Base-by-base conservation (phyloP, 1,140 invertebrate species). In the Drosophila ficusphila region DNA sequence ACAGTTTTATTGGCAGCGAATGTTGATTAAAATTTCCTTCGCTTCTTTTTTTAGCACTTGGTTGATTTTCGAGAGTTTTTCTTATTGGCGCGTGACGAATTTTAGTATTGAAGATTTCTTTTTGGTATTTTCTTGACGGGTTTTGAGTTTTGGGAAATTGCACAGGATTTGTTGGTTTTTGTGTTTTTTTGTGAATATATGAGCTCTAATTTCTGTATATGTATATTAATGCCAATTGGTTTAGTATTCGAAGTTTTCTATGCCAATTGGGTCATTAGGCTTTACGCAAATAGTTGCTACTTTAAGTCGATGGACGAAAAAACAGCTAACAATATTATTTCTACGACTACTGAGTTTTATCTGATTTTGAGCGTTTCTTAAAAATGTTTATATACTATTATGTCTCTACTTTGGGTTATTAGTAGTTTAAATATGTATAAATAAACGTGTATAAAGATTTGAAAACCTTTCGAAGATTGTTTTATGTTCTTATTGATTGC, bases 1-100 rank as follows among this genome's bases (percentile, higher is more conserved):
- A 86, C 85, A 89, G 53, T 90, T 88, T 86, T 89, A 89, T 89
- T 89, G 71, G 85, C 85, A 82, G 89, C 82, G 71, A 89, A 89
- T 79, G 71, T 85, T 89, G 70, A 73, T 89, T 83, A 64, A 88
- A 76, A 70, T 70, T 53, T 81, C 60, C 76, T 31, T 44, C 42
- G 39, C 46, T 51, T 70, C 39, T 46, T 18, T 39, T 42, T 41
- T 67, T 71, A 33, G 25, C 33, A 60, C 49, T 57, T 60, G 52
- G 38, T 53, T 52, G 51, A 34, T 48, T 56, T 12, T 44, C 5
- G 16, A 27, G 33, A 34, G 48, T 58, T 42, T 36, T 21, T 42
- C 18, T 36, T 56, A 36, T 27, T 72, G 61, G 39, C 51, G 49
- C 60, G 69, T 33, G n/a, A n/a, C n/a, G n/a, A n/a, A n/a, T 29